phyloP scores from a whole-genome alignment of 2,113 vertebrate species.

The human (Homo sapiens) region GRCh38 chrX:23863501-23864000 shows the following conservation, averaged over 20 bases:
- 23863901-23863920: background rate
- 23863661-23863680: background rate
- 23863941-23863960: background rate
- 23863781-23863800: background rate
- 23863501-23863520: background rate
- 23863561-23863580: background rate
- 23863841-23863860: background rate
- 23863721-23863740: background rate
- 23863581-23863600: slow-evolving; percentile 28
- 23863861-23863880: slow-evolving; percentile 10
- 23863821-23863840: background rate
- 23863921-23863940: background rate
- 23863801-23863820: background rate
- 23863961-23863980: background rate
- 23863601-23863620: background rate
- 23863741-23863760: background rate
- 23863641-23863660: background rate
- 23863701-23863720: background rate
- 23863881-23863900: background rate
- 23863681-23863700: background rate
- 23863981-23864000: background rate
- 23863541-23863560: background rate
- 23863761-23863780: background rate
- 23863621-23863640: background rate
- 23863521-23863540: slow-evolving; percentile 22